Evolutionary conservation across 2,888 invertebrate genomes (phyloP).

Genomic region (Lasiommata megera): DNA sequence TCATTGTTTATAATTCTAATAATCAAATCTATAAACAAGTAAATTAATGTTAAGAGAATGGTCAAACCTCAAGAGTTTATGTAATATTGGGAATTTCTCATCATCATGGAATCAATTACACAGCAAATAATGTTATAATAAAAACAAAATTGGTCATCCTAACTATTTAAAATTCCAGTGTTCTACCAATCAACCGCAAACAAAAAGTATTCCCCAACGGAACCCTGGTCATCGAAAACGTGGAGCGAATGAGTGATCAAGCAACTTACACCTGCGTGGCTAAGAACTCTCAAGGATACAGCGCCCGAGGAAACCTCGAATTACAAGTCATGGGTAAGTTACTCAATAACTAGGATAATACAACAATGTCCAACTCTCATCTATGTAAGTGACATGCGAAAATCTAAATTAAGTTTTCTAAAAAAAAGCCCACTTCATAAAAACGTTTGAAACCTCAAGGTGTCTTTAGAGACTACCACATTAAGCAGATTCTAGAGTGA

Average conservation of each 20-base stretch:
- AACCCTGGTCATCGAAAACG: conserved; percentile 95
- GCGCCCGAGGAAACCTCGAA: conserved; percentile 92
- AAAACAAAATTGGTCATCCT: too few relatives aligned
- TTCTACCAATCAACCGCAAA: conserved; percentile 95
- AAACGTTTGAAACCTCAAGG: too few relatives aligned
- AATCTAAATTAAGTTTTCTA: too few relatives aligned
- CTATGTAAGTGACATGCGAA: neutral
- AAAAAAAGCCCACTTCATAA: neutral
- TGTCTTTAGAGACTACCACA: too few relatives aligned
- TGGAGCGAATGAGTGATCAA: conserved; percentile 94
- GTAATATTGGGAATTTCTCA: too few relatives aligned
- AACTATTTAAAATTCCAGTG: conserved; percentile 65
- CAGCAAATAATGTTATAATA: too few relatives aligned
- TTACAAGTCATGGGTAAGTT: conserved; percentile 97
- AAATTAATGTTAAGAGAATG: too few relatives aligned
- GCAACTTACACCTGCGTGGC: conserved; percentile 97
- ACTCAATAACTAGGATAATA: neutral
- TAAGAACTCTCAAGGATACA: conserved; percentile 94
- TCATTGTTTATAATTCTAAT: too few relatives aligned
- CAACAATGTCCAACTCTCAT: neutral
- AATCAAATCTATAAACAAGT: too few relatives aligned
- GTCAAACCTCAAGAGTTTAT: too few relatives aligned
- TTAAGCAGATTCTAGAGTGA: too few relatives aligned
- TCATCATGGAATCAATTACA: too few relatives aligned
- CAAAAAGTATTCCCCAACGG: conserved; percentile 97